Evolutionary conservation across 2,113 vertebrate species (phyloP), one percentile per base, ranked within the genome.

Genomic region (Prunella himalayana): DNA sequence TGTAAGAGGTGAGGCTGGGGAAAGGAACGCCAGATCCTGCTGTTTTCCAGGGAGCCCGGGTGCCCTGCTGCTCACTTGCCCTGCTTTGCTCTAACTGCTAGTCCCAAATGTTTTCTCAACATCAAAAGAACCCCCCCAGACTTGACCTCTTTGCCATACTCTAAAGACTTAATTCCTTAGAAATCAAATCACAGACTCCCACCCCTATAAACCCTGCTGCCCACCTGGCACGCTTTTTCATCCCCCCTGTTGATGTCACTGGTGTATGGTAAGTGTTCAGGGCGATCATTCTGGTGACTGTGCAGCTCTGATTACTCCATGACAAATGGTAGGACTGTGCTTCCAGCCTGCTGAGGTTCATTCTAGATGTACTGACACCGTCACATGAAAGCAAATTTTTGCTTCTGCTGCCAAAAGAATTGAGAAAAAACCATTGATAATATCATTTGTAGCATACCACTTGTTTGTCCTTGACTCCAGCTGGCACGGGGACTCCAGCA

Each of bases 181-280:
- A 49, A 31, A 41, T 19, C 13, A 54, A 49, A 35, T 27, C 3
- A 50, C 5, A 33, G 11, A 33, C 2, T 80, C 30, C 8, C 18
- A 54, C 13, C 22, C 15, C 41, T 65, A 15, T 23, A 81, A 51
- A 45, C 25, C 4, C 33, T 49, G 24, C 73, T 54, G 31, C 49
- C 31, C 31, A n/a, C 17, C 25, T 37, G 64, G 44, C 45, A 44
- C 1, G 1, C 10, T 54, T 41, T 76, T 45, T 60, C 45, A 33
- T 25, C 18, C 11, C 6, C 41, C 9, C 4, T 39, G 8, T n/a
- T 44, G 19, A 10, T 28, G 35, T 45, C 0, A 0, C 28, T 0
- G 0, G 9, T 17, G 11, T 54, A 9, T 15, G 3, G 4, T 24
- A 35, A 39, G 17, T 21, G 21, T 31, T 31, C 33, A 49, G 20